phyloP scores from a whole-genome alignment of 2,113 vertebrate species.

The Forbesichthys agassizii region DNA sequence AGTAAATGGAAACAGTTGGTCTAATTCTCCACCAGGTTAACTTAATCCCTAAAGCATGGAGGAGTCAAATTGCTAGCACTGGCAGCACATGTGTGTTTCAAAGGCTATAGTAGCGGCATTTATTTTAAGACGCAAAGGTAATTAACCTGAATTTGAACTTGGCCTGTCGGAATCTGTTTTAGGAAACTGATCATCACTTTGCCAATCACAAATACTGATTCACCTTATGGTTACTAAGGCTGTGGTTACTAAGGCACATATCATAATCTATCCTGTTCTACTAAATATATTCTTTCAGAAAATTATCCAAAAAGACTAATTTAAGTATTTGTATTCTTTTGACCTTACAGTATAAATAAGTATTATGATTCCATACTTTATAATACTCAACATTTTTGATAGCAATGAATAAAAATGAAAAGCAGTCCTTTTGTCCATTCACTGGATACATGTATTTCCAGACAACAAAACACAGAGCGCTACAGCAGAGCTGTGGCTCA shows the following conservation, averaged over 20 bases:
- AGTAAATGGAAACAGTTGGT: slow-evolving; percentile 58
- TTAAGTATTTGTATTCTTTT: slow-evolving; percentile 24
- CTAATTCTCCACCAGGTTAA: slow-evolving; percentile 60
- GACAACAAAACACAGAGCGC: too few relatives aligned
- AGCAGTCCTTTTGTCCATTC: too few relatives aligned
- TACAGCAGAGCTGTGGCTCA: too few relatives aligned
- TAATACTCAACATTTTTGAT: too few relatives aligned
- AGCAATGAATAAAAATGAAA: too few relatives aligned
- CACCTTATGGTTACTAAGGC: not conserved
- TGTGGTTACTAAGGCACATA: slow-evolving; percentile 6
- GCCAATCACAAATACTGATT: slow-evolving; percentile 21
- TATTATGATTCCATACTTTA: too few relatives aligned
- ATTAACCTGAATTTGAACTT: slow-evolving; percentile 68
- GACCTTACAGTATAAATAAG: slow-evolving; percentile 9
- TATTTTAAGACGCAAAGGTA: slow-evolving; percentile 62
- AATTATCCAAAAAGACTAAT: slow-evolving; percentile 27
- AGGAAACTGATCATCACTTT: slow-evolving; percentile 16
- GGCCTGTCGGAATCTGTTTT: slow-evolving; percentile 42
- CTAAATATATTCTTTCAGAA: too few relatives aligned
- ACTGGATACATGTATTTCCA: too few relatives aligned
- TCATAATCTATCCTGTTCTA: slow-evolving; percentile 23
- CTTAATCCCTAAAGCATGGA: slow-evolving; percentile 66
- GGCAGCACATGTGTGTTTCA: slow-evolving; percentile 53
- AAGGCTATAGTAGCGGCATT: slow-evolving; percentile 56
- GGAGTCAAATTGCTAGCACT: slow-evolving; percentile 61